Evolutionary conservation across 2,888 invertebrate genomes (phyloP).

Genomic region (Julus scanicus): DNA sequence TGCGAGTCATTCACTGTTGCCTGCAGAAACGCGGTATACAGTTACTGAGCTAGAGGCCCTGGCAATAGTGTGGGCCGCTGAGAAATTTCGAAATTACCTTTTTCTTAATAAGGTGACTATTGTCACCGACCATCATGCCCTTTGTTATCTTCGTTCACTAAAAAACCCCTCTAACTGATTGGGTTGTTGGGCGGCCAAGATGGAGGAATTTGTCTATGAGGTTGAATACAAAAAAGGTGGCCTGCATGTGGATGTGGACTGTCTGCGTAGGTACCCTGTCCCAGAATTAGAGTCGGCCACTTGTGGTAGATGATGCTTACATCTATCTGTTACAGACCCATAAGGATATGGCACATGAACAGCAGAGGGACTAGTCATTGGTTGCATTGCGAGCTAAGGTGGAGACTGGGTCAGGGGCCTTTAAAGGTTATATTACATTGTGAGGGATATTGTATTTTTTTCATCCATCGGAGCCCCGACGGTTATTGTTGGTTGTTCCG

Average conservation of each 20-base stretch:
- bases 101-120: background rate
- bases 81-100: background rate
- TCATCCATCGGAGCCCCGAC: too few species aligned
- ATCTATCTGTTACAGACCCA: too few species aligned
- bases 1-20: background rate
- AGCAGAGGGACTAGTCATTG: too few species aligned
- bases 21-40: background rate
- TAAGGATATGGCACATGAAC: too few species aligned
- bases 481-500: too few species aligned
- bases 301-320: too few species aligned
- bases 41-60: background rate
- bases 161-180: background rate
- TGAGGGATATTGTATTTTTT: too few species aligned
- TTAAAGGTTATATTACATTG: too few species aligned
- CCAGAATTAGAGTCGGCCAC: too few species aligned
- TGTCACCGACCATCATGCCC: background rate
- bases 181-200: background rate
- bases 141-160: background rate
- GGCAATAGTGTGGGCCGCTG: background rate
- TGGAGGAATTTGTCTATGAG: background rate
- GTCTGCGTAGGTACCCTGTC: background rate
- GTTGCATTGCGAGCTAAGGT: too few species aligned
- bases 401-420: too few species aligned
- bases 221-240: background rate
- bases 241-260: background rate